phyloP scores from a whole-genome alignment of 2,113 vertebrate species.

The Abramis brama region DNA sequence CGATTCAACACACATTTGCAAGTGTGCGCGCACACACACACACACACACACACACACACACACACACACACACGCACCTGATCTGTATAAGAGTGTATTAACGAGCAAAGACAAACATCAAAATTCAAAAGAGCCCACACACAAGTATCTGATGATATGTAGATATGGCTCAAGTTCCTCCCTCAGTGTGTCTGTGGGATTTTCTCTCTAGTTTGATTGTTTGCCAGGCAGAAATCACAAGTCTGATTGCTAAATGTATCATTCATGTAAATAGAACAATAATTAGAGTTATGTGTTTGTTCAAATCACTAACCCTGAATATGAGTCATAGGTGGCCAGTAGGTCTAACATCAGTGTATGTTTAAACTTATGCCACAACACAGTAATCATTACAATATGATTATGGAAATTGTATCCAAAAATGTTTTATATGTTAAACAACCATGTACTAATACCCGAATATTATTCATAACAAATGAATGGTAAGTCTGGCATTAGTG shows the following conservation, averaged over 20 bases:
- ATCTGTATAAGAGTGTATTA: slow-evolving; percentile 62
- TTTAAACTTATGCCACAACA: neutral
- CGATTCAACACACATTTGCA: slow-evolving; percentile 60
- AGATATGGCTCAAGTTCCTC: neutral
- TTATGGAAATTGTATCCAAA: neutral
- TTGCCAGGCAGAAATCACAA: neutral
- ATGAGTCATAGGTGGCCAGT: neutral
- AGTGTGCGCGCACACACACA: neutral
- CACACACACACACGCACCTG: slow-evolving; percentile 61
- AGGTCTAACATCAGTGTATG: neutral
- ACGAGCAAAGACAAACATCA: slow-evolving; percentile 27
- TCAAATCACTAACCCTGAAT: neutral
- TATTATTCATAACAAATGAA: neutral
- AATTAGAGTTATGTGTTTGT: neutral
- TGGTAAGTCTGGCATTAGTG: neutral
- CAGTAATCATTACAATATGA: neutral
- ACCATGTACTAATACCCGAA: neutral
- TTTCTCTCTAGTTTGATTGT: neutral
- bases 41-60: slow-evolving; percentile 68
- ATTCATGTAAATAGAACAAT: neutral
- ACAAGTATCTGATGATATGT: neutral
- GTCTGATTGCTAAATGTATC: neutral
- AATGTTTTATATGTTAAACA: neutral
- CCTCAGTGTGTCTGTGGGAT: neutral
- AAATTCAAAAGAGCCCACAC: neutral